Evolutionary conservation across 2,888 invertebrate genomes (phyloP), one percentile per base, ranked within the genome.

Genomic region (Nycteola revayana): DNA sequence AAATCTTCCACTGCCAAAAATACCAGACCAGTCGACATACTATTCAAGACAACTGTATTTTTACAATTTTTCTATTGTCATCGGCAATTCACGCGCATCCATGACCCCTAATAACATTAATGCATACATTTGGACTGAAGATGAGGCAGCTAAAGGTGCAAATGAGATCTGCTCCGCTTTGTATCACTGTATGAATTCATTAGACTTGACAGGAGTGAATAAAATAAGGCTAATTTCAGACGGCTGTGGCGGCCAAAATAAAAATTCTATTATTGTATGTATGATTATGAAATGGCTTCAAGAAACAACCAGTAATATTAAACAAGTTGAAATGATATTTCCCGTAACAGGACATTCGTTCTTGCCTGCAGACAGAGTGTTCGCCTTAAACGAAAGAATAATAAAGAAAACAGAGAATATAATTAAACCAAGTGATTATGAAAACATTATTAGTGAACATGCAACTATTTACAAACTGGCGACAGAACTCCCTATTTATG

Each of bases 321-420:
- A 17, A 1, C 17, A 26, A 26, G n/a, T 26, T 9, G 3, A 45
- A 33, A 35, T 35, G 3, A 25, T 20, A 18, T 35, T 25, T 25
- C 25, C 35, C 7, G 35, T 28, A 29, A 35, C 37, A 18, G 25
- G 32, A 8, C 32, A 37, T n/a, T 32, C 32, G 6, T 25, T 37
- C 21, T 20, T 37, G 24, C 37, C 37, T 7, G 14, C 14, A 2
- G 39, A 37, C 25, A 27, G 33, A 18, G 29, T 32, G n/a, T 40
- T 40, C n/a, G 35, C 31, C 9, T 25, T 32, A 14, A 40, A 18
- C 10, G 35, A 40, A 27, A 40, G 24, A 24, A 14, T 24, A 10
- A 21, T 35, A 27, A 35, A 22, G 27, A 31, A 32, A 21, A 10
- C 7, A 17, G 28, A 40, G 28, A 35, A 24, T n/a, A 35, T 40